Evolutionary conservation across 2,888 invertebrate genomes (phyloP).

Genomic region (Drosophila subquinaria): DNA sequence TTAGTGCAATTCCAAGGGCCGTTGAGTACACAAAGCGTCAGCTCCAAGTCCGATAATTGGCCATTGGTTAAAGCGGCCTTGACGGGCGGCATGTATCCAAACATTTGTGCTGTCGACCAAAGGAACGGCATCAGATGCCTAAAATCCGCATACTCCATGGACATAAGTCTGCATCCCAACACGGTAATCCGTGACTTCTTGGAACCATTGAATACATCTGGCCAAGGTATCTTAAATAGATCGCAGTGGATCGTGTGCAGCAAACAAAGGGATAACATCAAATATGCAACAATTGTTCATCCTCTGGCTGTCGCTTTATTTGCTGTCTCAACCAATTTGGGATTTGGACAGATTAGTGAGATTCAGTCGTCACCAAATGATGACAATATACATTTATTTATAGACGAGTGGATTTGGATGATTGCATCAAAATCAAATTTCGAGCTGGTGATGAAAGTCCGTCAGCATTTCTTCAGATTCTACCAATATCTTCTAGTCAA

Average conservation of each 20-base stretch:
- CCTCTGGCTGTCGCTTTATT: conserved; percentile 64
- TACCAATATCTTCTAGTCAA: conserved; percentile 47
- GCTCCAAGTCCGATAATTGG: conserved; percentile 53
- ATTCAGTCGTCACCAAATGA: not conserved
- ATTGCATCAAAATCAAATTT: conserved; percentile 36
- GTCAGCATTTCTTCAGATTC: conserved; percentile 50
- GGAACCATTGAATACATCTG: conserved; percentile 33
- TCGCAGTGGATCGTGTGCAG: conserved; percentile 61
- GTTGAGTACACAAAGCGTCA: conserved; percentile 42
- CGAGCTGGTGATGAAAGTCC: conserved; percentile 49
- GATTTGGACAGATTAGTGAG: conserved; percentile 22
- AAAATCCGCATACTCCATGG: conserved; percentile 41
- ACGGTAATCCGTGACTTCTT: conserved; percentile 51
- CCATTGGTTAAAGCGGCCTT: conserved; percentile 92
- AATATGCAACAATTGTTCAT: conserved; percentile 52
- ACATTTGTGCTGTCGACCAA: conserved; percentile 56
- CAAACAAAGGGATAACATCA: conserved; percentile 85
- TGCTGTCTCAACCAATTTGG: conserved; percentile 43
- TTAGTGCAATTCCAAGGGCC: conserved; percentile 56
- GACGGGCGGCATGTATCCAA: conserved; percentile 94
- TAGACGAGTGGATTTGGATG: conserved; percentile 75
- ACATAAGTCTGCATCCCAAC: conserved; percentile 47
- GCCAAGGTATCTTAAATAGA: conserved; percentile 18
- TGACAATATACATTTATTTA: conserved; percentile 38
- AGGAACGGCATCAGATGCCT: conserved; percentile 16